Percentiles rank a stretch among this genome's conserved stretches.
Evolutionary conservation across 2,113 vertebrate species (phyloP).

Genomic region (Archilochus colubris): DNA sequence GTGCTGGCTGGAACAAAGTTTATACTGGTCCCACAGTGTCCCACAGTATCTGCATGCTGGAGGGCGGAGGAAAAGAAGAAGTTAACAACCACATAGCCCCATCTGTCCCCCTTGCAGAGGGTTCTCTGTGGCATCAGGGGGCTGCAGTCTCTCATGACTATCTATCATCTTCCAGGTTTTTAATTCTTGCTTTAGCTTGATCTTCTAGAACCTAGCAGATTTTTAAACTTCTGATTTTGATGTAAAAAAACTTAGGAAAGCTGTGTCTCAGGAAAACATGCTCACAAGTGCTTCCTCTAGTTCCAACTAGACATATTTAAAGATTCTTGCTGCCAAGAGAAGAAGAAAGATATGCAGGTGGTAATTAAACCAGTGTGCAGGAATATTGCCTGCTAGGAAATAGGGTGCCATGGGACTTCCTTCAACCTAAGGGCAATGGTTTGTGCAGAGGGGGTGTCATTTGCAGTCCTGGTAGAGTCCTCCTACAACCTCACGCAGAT

Average conservation of each 20-base stretch:
- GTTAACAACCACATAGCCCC: not conserved
- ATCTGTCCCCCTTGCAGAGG: not conserved
- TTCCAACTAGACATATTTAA: not conserved
- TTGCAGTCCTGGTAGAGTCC: not conserved
- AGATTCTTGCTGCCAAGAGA: not conserved
- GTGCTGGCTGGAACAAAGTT: conserved; percentile 86
- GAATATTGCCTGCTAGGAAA: not conserved
- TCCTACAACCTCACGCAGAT: not conserved
- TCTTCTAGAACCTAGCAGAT: not conserved
- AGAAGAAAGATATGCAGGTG: not conserved
- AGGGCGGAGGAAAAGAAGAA: conserved; percentile 5
- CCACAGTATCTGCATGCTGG: conserved; percentile 92
- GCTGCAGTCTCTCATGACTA: not conserved
- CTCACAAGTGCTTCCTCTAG: not conserved
- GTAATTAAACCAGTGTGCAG: not conserved
- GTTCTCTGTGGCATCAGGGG: not conserved
- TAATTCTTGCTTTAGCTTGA: not conserved
- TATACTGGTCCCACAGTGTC: conserved; percentile 89
- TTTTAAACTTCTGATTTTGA: not conserved
- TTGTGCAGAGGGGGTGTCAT: not conserved
- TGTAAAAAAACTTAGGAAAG: not conserved
- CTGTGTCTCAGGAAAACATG: not conserved
- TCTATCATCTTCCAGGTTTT: not conserved
- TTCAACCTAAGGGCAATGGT: not conserved
- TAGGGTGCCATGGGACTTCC: not conserved